Evolutionary conservation across 2,797 vertebrate species (phyloP), one percentile per base, ranked within the genome.

Genomic region (Sternotherus odoratus): DNA sequence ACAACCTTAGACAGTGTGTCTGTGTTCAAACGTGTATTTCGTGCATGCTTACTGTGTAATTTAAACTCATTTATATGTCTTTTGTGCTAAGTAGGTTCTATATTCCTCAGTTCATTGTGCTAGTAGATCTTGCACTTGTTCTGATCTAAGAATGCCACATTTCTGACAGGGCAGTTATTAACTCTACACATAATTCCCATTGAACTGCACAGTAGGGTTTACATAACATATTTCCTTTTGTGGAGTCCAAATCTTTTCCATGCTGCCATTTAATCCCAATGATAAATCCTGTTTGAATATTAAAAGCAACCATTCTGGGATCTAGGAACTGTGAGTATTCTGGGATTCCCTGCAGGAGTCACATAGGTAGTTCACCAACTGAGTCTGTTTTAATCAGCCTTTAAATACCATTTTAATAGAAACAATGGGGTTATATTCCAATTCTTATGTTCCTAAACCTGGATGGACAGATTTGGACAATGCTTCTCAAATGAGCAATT

Each of bases 401-500:
- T 80, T 84, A 87, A 89, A 87, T 87, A 10, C 15, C 51, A 79
- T 50, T 84, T 87, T 66, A 90, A 92, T 78, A 43, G 60, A 92
- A 83, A 83, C 28, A 83, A 77, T 95, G 89, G 79, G 43, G 26
- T 87, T 85, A 50, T 48, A 77, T 87, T 86, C 75, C 86, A 93
- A 72, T 87, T 39, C 8, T 46, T 79, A 86, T 12, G 75, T 39
- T 39, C 36, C 11, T 72, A 39, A 36, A 39, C 11, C 36, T 39
- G 36, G 21, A 2, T 3, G 94, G 72, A 92, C 28, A 93, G 56
- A 84, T 95, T 86, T 90, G 57, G 74, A 89, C 56, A 90, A 46
- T 69, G 48, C 36, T 92, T 82, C 9, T 88, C 56, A 90, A 94
- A 84, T 63, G 90, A 77, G 77, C 84, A 86, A 79, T 87, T 91